Evolutionary conservation across 2,113 vertebrate genomes (phyloP).

Genomic region (Hucho hucho): DNA sequence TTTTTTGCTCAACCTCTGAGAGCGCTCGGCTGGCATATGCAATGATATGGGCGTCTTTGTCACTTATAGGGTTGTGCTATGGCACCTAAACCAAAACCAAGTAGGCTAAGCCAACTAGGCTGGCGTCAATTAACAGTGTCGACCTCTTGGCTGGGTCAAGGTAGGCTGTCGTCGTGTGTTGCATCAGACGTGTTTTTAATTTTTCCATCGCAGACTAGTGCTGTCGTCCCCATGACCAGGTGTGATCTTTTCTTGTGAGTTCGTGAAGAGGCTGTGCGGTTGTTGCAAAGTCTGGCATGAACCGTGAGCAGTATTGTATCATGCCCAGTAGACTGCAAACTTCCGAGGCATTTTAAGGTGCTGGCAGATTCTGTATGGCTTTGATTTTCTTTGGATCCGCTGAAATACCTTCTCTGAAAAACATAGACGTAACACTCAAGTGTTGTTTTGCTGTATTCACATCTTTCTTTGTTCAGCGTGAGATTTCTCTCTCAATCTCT

Average conservation of each 20-base stretch:
- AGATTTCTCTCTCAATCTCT: conserved; percentile 6
- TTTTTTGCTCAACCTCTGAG: background rate
- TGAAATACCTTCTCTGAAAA: no score
- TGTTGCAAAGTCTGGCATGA: background rate
- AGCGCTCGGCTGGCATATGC: conserved; percentile 2
- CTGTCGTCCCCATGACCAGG: no score
- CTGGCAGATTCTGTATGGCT: no score
- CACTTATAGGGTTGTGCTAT: background rate
- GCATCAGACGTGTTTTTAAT: background rate
- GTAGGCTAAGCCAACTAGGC: no score
- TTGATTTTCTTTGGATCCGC: no score
- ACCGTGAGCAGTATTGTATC: background rate
- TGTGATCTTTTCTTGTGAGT: no score
- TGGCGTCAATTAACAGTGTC: background rate
- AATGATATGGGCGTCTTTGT: background rate
- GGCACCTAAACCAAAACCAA: no score
- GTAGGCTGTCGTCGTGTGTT: conserved; percentile 7
- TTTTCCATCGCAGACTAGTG: background rate
- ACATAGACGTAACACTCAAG: no score
- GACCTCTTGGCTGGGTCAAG: conserved; percentile 4
- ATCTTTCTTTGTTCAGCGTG: conserved; percentile 14
- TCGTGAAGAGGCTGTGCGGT: no score
- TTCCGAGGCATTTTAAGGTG: background rate
- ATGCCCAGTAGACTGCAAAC: conserved; percentile 4
- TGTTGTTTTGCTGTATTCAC: no score